Base-by-base conservation (phyloP, 2,888 invertebrate species). In the Lamproptera curius region DNA sequence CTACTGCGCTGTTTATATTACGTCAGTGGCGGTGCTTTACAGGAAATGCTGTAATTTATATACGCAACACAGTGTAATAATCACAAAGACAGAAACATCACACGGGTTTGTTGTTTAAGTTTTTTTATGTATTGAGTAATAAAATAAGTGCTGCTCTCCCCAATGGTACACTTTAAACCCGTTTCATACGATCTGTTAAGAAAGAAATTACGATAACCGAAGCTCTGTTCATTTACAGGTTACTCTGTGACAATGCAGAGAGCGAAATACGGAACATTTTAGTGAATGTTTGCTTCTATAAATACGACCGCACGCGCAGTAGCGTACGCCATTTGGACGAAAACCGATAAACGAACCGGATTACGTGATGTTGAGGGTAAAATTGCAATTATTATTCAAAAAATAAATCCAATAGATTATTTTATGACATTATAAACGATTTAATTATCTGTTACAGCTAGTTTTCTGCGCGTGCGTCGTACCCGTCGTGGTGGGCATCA, bases 231-330 rank as follows among this genome's bases (percentile, higher is more conserved):
- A 28, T 15, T 47, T 37, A 37, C 15, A 43, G 38, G 46, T 46
- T 56, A 60, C 59, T 58, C 55, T 61, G 58, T 51, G 57, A 54
- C 57, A 59, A 63, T 58, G 52, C 52, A 52, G 5, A 57, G 59
- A 50, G 58, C 50, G 61, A 57, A 64, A 64, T 58, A 69, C 66
- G 72, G 73, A 76, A 75, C 73, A 65, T 68, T 74, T 73, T 64
- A 76, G 81, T 75, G 80, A 83, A 77, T 62, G 81, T 72, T 62
- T 57, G 53, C 61, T 60, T 71, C 71, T 82, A 83, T 82, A 83
- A 76, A 82, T 82, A 81, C 70, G 62, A 65, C 54, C 59, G 55
- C 54, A 65, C 52, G 53, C 58, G 57, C 51, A 55, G 50, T 50
- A 58, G 57, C 56, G 50, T 56, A 62, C 58, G 63, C 66, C 70